Base-by-base conservation (phyloP, 2,113 vertebrate genomes). In the Galemys pyrenaicus region DNA sequence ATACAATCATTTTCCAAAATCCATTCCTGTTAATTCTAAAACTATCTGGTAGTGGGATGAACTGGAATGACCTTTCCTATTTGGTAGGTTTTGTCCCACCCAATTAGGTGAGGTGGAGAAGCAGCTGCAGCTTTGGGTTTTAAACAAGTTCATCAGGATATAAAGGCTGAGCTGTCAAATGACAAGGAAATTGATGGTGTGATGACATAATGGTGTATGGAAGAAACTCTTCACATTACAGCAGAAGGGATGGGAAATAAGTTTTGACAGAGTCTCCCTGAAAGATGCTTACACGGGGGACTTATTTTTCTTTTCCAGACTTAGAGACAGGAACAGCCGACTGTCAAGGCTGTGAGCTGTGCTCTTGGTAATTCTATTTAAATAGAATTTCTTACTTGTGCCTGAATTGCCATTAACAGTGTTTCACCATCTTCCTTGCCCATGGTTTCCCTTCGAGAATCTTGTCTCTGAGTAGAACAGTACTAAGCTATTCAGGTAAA, bases 381-480 rank as follows among this genome's bases (percentile, higher is more conserved):
- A 88, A 56, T 41, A 88, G 73, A 68, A 51, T 79, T 85, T 87
- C 49, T 78, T 80, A 0, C 80, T 89, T 77, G 17, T 62, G 56
- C 58, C 24, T 67, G 80, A 93, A 62, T 90, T 74, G 20, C 60
- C 54, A 17, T 30, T 35, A 39, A 87, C 22, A 16, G 39, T 26
- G 30, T 90, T 74, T 58, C 13, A 64, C 56, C 44, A 20, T 77
- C 39, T 94, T 82, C 58, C n/a, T 93, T 41, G 58, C 77, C 54
- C 67, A 5, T 0, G 1, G 35, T 74, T 49, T 81, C 81, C n/a
- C n/a, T n/a, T n/a, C n/a, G 41, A 77, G 64, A 86, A 35, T 44
- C 37, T 84, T 85, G 49, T 82, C 46, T 92, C 70, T 30, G 73
- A 92, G 84, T 37, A 78, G 73, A 90, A 64, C 46, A 24, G 68